Percentiles rank a stretch among this genome's conserved stretches.
These are phyloP conservation scores for Pachyuromys duprasi DNA, from an alignment of 2,797 vertebrate species.

Conservation along the genomic window DNA sequence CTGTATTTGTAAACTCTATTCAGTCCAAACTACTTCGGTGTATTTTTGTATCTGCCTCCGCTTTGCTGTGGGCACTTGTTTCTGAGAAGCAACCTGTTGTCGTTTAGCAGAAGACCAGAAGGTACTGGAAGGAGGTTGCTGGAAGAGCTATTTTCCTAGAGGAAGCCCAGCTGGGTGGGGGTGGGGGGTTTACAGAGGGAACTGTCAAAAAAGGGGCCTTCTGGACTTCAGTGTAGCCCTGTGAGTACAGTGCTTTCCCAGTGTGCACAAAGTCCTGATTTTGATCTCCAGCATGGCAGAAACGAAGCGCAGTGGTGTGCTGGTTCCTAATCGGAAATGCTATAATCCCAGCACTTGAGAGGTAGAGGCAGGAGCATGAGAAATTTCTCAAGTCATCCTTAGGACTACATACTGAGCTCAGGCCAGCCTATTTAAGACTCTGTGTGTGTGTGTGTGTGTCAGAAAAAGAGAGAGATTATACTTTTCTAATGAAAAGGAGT, in stretches of 20 bases:
- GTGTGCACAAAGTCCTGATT: neutral
- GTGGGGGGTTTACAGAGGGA: neutral
- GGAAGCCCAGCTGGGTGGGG: neutral
- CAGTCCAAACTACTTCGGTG: conserved; percentile 49
- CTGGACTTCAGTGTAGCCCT: no score
- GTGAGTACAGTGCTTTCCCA: neutral
- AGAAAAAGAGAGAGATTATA: neutral
- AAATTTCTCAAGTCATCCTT: neutral
- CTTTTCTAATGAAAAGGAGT: neutral
- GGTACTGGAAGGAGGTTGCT: conserved; percentile 14
- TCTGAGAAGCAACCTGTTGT: conserved; percentile 66
- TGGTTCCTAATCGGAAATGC: neutral
- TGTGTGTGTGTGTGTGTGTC: neutral
- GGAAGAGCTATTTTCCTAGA: conserved; percentile 33
- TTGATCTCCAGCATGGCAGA: neutral
- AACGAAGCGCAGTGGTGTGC: neutral
- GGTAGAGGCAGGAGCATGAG: neutral
- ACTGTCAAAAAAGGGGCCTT: neutral
- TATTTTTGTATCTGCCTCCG: conserved; percentile 73
- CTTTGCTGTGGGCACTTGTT: conserved; percentile 69
- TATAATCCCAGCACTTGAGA: neutral
- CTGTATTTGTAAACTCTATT: conserved; percentile 80
- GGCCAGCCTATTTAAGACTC: neutral
- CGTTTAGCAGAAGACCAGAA: conserved; percentile 33
- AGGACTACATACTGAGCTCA: neutral